Conservation (phyloP, 2,113 vertebrate species). For the Ia io region DNA sequence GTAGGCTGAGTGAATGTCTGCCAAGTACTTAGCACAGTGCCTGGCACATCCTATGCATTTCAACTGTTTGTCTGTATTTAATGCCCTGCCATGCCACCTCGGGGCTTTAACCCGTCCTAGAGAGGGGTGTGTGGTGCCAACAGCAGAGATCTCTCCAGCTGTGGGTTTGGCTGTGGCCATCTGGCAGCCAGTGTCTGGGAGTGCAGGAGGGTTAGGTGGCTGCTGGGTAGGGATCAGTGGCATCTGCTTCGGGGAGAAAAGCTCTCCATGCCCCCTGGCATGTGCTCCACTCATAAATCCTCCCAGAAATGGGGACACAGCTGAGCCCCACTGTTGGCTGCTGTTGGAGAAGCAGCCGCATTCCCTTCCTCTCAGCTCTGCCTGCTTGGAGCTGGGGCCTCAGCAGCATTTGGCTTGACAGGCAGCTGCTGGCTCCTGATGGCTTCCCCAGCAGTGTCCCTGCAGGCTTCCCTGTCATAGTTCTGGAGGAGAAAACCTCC, state of each 20-base stretch:
- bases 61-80: neutral
- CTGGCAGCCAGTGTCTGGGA: slow-evolving; percentile 43
- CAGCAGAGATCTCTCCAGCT: slow-evolving; percentile 32
- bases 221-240: slow-evolving; percentile 42
- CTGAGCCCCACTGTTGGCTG: slow-evolving; percentile 58
- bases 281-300: slow-evolving; percentile 73
- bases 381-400: neutral
- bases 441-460: slow-evolving; percentile 49
- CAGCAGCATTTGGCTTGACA: slow-evolving; percentile 17
- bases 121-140: neutral
- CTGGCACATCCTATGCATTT: neutral
- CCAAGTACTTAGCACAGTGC: neutral
- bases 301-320: slow-evolving; percentile 66
- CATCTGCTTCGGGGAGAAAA: slow-evolving; percentile 60
- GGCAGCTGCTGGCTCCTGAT: slow-evolving; percentile 34
- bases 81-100: neutral
- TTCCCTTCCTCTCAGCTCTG: neutral
- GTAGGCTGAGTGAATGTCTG: neutral
- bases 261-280: slow-evolving; percentile 53
- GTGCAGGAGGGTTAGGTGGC: neutral
- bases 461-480: slow-evolving; percentile 1
- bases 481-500: slow-evolving; percentile 27
- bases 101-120: slow-evolving; percentile 4
- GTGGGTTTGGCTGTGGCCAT: slow-evolving; percentile 60
- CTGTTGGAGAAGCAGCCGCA: slow-evolving; percentile 27